phyloP scores from a whole-genome alignment of 1,140 invertebrate species.

The Melitaea cinxia region DNA sequence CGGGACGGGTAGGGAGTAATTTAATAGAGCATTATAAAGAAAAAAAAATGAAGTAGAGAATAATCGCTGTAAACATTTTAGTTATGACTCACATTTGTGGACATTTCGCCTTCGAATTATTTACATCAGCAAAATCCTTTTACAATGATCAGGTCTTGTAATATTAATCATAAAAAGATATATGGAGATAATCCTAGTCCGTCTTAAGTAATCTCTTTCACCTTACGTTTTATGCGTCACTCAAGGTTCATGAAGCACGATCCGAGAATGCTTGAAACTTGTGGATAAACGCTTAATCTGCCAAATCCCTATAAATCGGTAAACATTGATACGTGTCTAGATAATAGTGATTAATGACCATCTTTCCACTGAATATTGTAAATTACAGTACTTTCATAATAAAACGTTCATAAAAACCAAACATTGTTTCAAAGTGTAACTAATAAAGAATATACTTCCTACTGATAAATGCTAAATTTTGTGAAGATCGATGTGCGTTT shows the following conservation, averaged over 20 bases:
- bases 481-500: too few species aligned
- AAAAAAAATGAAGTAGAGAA: too few species aligned
- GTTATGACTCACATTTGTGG: too few species aligned
- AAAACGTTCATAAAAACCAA: too few species aligned
- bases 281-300: slow-evolving; percentile 57
- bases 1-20: too few species aligned
- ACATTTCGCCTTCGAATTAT: not conserved
- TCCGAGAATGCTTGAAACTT: slow-evolving; percentile 26
- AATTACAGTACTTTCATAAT: slow-evolving; percentile 5
- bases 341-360: slow-evolving; percentile 73
- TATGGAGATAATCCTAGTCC: slow-evolving; percentile 22
- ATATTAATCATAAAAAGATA: not conserved
- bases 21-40: too few species aligned
- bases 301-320: slow-evolving; percentile 65
- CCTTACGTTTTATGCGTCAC: slow-evolving; percentile 31
- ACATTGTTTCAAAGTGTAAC: not conserved
- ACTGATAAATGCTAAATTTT: too few species aligned
- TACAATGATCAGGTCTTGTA: not conserved
- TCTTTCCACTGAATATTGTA: slow-evolving; percentile 15
- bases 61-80: too few species aligned
- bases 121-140: not conserved
- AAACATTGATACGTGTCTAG: slow-evolving; percentile 61
- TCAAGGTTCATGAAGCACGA: slow-evolving; percentile 49
- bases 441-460: too few species aligned
- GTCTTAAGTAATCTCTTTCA: slow-evolving; percentile 27